Evolutionary conservation across 1,140 invertebrate genomes (phyloP).

Genomic region (Choristoneura fumiferana): DNA sequence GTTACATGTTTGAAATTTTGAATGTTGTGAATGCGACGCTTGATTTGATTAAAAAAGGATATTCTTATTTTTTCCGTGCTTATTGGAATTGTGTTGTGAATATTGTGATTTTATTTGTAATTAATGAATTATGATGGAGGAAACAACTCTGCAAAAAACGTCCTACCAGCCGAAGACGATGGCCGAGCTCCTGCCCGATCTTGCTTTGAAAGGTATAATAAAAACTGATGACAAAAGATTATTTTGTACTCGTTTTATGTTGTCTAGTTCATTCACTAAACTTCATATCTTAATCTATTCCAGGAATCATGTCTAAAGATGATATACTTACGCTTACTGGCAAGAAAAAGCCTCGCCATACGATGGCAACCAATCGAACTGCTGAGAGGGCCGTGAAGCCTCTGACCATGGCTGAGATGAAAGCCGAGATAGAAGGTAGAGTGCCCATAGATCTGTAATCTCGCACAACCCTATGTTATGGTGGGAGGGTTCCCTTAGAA

Average conservation of each 20-base stretch:
- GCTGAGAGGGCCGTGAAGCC: constrained; percentile 51
- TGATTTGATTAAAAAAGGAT: neutral
- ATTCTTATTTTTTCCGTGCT: constrained; percentile 5
- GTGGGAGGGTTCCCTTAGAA: too few species aligned
- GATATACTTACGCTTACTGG: constrained; percentile 37
- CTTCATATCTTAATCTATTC: constrained; percentile 23
- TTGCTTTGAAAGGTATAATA: constrained; percentile 43
- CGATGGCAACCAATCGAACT: constrained; percentile 36
- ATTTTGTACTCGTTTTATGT: neutral
- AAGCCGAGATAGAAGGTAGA: constrained; percentile 44
- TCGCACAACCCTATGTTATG: too few species aligned
- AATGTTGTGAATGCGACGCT: constrained; percentile 9
- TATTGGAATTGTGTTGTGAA: constrained; percentile 2
- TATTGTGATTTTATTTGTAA: constrained; percentile 27
- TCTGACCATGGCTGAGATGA: constrained; percentile 56
- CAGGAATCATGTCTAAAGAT: constrained; percentile 52
- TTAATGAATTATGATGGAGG: constrained; percentile 28
- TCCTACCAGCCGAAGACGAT: constrained; percentile 41
- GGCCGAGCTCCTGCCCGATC: constrained; percentile 51
- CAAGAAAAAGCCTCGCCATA: constrained; percentile 43
- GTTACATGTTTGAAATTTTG: constrained; percentile 16
- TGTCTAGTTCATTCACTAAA: neutral
- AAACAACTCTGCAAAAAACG: neutral
- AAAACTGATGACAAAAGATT: neutral
- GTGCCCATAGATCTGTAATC: neutral